Evolutionary conservation across 2,888 invertebrate genomes (phyloP), one percentile per base, ranked within the genome.

Genomic region (Aelia acuminata): DNA sequence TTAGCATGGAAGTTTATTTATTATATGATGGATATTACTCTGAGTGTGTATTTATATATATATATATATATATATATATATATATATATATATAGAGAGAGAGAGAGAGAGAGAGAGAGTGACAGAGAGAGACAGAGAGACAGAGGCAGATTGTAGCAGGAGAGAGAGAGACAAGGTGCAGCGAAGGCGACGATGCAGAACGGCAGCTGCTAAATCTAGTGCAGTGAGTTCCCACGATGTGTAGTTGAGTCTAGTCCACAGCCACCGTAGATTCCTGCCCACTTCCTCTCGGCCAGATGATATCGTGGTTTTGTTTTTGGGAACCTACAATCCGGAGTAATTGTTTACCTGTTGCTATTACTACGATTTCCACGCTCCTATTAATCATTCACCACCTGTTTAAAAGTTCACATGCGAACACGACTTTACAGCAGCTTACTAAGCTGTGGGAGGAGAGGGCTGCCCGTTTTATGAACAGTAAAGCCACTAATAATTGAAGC

Each of bases 151-250:
- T 43, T 80, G 43, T 22, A 80, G 43, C n/a, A 3, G 15, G 3
- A 43, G 43, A 80, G 43, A 35, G 43, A 80, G 43, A 35, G n/a
- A 70, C 80, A 80, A 80, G 80, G 80, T 80, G 80, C 80, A 47
- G 43, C n/a, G 1, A 11, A n/a, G 20, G 43, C 80, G 43, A 43
- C 43, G 43, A 35, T 35, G 80, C 80, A 43, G 80, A 80, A 80
- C 80, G 43, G 10, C 80, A 80, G 80, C 80, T 80, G 80, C 80
- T 47, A n/a, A 39, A 80, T 47, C 39, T n/a, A 80, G 31, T 47
- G 43, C 43, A 80, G 39, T 4, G 7, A 80, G 80, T 80, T 80
- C 80, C 80, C 80, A 80, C 80, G 80, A 80, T 80, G 43, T 47
- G 43, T 15, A 43, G 43, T 22, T 1, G 43, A 70, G 63, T 35